Evolutionary conservation across 2,113 vertebrate genomes (phyloP).

Genomic region (Clarias magur): DNA sequence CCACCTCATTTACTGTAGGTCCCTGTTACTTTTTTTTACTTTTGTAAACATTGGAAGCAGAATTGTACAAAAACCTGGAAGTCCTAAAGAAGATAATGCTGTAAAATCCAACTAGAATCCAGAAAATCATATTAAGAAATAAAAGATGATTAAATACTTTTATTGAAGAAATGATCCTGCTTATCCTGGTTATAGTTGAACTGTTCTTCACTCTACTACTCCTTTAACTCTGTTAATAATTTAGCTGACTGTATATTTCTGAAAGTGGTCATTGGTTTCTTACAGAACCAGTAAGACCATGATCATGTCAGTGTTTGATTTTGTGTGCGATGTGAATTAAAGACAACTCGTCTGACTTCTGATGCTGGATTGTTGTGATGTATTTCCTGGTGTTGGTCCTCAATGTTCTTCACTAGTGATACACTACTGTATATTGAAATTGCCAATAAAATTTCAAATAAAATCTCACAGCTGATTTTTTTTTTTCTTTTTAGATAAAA

Average conservation of each 20-base stretch:
- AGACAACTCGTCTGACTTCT: constrained; percentile 7
- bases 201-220: neutral
- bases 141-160: neutral
- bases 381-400: constrained; percentile 42
- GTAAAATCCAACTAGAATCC: neutral
- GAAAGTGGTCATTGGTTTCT: constrained; percentile 12
- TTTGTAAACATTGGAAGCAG: neutral
- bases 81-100: neutral
- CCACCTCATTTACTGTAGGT: neutral
- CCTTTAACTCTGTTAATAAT: constrained; percentile 5
- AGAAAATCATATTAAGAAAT: neutral
- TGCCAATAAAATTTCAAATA: constrained; percentile 31
- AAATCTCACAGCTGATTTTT: neutral
- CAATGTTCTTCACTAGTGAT: constrained; percentile 45
- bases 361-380: constrained; percentile 53
- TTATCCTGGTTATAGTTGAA: neutral
- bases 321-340: neutral
- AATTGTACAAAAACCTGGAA: neutral
- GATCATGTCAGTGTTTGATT: constrained; percentile 4
- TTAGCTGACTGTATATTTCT: constrained; percentile 20
- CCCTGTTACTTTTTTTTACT: neutral
- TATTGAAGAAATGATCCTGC: neutral
- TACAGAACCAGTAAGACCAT: neutral
- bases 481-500: neutral
- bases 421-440: constrained; percentile 27